A percentile compares a stretch with the other conserved stretches of the same genome.
These are phyloP conservation scores for Idaea biselata DNA, from an alignment of 2,888 invertebrate species.

Conservation along the genomic window DNA sequence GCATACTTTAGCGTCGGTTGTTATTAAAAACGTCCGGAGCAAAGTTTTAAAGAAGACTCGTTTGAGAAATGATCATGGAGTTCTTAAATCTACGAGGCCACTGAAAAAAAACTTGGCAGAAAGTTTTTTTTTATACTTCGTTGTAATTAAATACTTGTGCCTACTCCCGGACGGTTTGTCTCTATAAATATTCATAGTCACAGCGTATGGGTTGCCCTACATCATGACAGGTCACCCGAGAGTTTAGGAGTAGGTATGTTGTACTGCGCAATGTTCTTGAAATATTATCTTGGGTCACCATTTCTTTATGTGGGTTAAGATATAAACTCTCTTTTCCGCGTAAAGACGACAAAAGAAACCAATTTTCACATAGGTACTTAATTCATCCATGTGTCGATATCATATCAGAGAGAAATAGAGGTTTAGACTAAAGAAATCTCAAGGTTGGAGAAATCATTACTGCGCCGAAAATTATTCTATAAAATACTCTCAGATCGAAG, in stretches of 20 bases:
- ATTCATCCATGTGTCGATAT: neutral
- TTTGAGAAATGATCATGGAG: slow-evolving; percentile 20
- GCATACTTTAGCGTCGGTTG: neutral
- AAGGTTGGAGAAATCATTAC: too few species aligned
- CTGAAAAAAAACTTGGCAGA: slow-evolving; percentile 17
- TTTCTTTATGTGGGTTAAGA: neutral
- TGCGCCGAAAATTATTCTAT: neutral
- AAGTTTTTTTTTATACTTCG: slow-evolving; percentile 2
- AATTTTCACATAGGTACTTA: neutral
- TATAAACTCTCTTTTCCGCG: neutral
- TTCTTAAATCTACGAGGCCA: slow-evolving; percentile 20
- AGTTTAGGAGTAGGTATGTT: slow-evolving; percentile 10
- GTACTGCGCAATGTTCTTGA: slow-evolving; percentile 10
- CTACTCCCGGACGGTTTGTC: slow-evolving; percentile 17
- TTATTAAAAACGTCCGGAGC: neutral
- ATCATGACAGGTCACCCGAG: slow-evolving; percentile 34
- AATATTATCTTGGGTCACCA: slow-evolving; percentile 11
- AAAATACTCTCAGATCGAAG: slow-evolving; percentile 6
- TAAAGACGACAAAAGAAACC: neutral
- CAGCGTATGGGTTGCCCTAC: slow-evolving; percentile 31
- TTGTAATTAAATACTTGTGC: slow-evolving; percentile 14
- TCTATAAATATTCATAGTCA: slow-evolving; percentile 47
- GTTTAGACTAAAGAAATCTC: neutral
- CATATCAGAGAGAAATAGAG: neutral
- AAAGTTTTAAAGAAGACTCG: slow-evolving; percentile 19